Evolutionary conservation across 35 echinoderm and acorn worm genomes (phyloP), one percentile per base, ranked within the genome.

Genomic region (Diadema setosum): DNA sequence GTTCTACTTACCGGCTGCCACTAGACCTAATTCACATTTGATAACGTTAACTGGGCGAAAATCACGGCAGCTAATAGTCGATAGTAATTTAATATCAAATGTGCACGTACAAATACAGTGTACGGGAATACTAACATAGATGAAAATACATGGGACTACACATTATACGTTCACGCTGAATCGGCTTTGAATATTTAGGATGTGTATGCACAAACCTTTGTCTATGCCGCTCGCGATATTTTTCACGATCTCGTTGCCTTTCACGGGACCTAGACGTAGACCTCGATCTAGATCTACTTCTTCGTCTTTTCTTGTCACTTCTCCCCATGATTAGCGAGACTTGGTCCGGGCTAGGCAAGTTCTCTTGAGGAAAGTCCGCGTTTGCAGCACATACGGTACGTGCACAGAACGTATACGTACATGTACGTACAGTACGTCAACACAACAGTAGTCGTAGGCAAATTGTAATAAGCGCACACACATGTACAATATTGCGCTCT

Each of bases 191-290:
- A 24, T 6, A 45, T 9, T 76, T 16, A 11, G 32, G 39, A n/a
- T 0, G 20, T 5, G 16, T 45, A 57, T 52, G n/a, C 17, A 37
- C 8, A 84, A 84, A 67, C 83, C 37, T 67, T 4, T 55, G 17
- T 37, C 35, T 85, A 21, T 60, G 46, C 29, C 46, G 41, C 5
- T 32, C 48, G 37, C 16, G 37, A n/a, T 69, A 29, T 61, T 24
- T 67, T 7, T 32, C 48, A 58, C 16, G 37, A n/a, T 69, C 50
- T 61, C 36, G 16, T 20, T 69, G 31, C 33, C 35, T 85, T 42
- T 85, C 83, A 40, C 83, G 61, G 8, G 83, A 85, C n/a, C 83
- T 85, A 11, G 83, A 85, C 34, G 55, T 67, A 67, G n/a, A n/a
- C n/a, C 83, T 85, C 16, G 83, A 85, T 18, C 83, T 85, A 11